phyloP scores from a whole-genome alignment of 2,797 vertebrate genomes.

The Enteromius argenteus region DNA sequence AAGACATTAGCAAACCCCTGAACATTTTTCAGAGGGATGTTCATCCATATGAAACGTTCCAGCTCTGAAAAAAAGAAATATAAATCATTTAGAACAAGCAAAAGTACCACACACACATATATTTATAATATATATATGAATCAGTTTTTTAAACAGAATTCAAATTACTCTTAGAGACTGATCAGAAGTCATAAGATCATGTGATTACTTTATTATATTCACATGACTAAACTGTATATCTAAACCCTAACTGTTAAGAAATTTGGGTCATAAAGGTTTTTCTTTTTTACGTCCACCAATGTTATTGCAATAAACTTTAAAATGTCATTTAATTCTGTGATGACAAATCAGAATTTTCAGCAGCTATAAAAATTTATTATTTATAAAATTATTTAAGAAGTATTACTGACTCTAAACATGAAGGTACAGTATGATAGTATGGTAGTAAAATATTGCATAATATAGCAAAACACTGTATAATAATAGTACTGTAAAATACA shows the following conservation, averaged over 20 bases:
- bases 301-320: background rate
- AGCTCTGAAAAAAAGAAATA: background rate
- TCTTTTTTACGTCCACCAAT: background rate
- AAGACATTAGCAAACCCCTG: conserved; percentile 17
- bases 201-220: background rate
- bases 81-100: background rate
- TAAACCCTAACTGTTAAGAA: background rate
- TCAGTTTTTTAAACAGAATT: background rate
- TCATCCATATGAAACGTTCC: background rate
- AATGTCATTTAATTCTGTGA: background rate
- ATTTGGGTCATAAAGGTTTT: background rate
- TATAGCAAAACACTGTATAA: background rate
- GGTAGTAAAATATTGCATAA: background rate
- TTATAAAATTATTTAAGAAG: background rate
- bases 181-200: background rate
- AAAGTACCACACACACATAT: background rate
- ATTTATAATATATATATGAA: background rate
- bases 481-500: background rate
- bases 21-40: background rate
- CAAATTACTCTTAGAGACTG: background rate
- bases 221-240: background rate
- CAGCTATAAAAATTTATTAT: background rate
- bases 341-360: background rate
- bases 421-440: background rate
- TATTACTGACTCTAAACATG: background rate